Base-by-base conservation (phyloP, 2,888 invertebrate genomes). In the Phalangium opilio region DNA sequence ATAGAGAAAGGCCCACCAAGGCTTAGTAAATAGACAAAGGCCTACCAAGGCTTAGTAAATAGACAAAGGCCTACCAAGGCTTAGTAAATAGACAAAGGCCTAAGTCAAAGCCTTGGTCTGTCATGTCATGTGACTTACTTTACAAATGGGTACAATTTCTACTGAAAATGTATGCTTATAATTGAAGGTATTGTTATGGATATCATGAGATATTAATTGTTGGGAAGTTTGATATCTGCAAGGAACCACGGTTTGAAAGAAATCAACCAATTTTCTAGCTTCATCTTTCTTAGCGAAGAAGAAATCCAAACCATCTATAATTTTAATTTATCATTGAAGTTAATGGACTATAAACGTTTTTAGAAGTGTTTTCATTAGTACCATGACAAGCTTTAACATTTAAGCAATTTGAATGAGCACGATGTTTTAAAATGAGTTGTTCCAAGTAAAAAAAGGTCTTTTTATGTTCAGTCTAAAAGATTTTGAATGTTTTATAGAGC, bases 401-500 rank as follows among this genome's bases (percentile, higher is more conserved):
- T 48, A 87, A 70, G 1, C 89, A 82, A 61, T 82, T 79, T 57
- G 80, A 80, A 67, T 95, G 95, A 0, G 89, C 91, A 60, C 81
- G 85, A 63, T 95, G 86, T 65, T 96, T 98, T 56, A 99, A 69
- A 61, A 99, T 87, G 53, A 96, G 67, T 65, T 99, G 98, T 64
- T 99, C 98, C 61, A 99, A 71, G 63, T 95, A 98, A 65, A 2
- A 96, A 62, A 99, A 84, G 0, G 96, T 96, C 67, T 95, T 96
- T 64, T 91, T 89, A 67, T 95, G 96, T 57, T 83, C 82, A 0
- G 85, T 78, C 65, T 86, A 60, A 36, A 86, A 43, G 14, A 38
- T 38, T 18, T 18, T 18, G 10, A 38, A 14, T n/a, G n/a, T n/a
- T n/a, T n/a, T n/a, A n/a, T n/a, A n/a, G n/a, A n/a, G n/a, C n/a